phyloP scores from a whole-genome alignment of 1,140 invertebrate species.

The Neomicropteryx cornuta region DNA sequence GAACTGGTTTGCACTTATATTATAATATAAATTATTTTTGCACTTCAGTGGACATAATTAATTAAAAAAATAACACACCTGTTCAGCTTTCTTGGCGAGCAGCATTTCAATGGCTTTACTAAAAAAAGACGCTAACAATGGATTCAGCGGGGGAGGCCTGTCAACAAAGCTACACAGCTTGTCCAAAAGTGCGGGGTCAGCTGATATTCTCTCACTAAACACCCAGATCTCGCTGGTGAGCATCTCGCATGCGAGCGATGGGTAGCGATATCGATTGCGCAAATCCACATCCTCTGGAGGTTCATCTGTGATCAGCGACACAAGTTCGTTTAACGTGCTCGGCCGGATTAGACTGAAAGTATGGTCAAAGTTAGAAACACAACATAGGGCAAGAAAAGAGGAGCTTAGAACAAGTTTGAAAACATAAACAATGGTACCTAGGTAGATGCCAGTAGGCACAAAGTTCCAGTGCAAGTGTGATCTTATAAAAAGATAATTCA shows the following conservation, averaged over 20 bases:
- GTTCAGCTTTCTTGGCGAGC: conserved; percentile 58
- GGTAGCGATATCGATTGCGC: conserved; percentile 74
- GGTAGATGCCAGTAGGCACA: conserved; percentile 1
- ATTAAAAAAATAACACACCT: conserved; percentile 22
- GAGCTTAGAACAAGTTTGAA: not conserved
- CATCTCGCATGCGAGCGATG: conserved; percentile 89
- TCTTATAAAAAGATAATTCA: no score
- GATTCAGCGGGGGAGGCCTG: conserved; percentile 78
- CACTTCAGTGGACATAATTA: no score
- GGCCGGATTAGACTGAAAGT: conserved; percentile 67
- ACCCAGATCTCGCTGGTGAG: conserved; percentile 71
- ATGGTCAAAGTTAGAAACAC: conserved; percentile 12
- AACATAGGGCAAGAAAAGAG: not conserved
- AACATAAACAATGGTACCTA: not conserved
- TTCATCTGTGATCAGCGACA: conserved; percentile 76
- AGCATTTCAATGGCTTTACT: conserved; percentile 86
- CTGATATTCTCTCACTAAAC: conserved; percentile 76
- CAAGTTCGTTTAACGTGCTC: conserved; percentile 75
- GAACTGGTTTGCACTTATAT: no score
- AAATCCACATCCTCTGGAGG: conserved; percentile 68
- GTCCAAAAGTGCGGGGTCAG: conserved; percentile 62
- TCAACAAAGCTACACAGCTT: conserved; percentile 86
- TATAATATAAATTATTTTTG: no score
- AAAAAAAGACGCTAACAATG: conserved; percentile 90
- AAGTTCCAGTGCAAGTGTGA: not conserved